Percentiles rank a stretch among this genome's conserved stretches.
These are phyloP conservation scores for Hydropotes inermis DNA, from an alignment of 2,113 vertebrate genomes.

Conservation along the genomic window DNA sequence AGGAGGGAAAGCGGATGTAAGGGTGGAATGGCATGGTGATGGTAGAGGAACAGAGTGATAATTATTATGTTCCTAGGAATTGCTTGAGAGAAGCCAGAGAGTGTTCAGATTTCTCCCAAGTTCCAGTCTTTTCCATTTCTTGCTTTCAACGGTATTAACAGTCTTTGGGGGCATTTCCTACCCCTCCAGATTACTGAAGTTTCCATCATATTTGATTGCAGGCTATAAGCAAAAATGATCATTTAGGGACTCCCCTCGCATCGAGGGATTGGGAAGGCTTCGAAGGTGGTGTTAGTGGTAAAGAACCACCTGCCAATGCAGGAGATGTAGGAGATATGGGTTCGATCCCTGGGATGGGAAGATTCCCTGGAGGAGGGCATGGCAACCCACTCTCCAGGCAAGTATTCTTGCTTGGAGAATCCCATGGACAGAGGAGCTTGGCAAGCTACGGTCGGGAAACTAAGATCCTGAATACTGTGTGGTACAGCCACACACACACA, in stretches of 20 bases:
- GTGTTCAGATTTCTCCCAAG: neutral
- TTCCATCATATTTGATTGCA: constrained; percentile 33
- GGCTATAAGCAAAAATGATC: constrained; percentile 15
- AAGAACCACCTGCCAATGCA: neutral
- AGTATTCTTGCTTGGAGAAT: neutral
- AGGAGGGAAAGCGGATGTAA: too few relatives aligned
- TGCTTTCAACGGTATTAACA: neutral
- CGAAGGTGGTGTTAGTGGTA: neutral
- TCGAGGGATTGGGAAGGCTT: neutral
- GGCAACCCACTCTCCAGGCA: neutral
- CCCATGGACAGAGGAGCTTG: neutral
- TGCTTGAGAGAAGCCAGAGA: neutral
- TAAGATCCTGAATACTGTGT: neutral
- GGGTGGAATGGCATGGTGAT: neutral
- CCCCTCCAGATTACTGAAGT: constrained; percentile 28
- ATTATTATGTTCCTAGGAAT: neutral
- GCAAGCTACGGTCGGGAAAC: neutral
- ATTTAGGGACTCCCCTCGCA: neutral
- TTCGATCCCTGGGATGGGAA: neutral
- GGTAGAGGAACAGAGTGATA: neutral
- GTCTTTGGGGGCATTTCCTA: constrained; percentile 12
- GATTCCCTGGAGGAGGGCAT: neutral
- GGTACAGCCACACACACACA: neutral
- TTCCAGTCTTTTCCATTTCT: neutral
- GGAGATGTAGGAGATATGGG: neutral